A percentile compares a stretch with the other conserved stretches of the same genome.
Evolutionary conservation across 2,113 vertebrate genomes (phyloP).

Genomic region (Porphyrio hochstetteri): DNA sequence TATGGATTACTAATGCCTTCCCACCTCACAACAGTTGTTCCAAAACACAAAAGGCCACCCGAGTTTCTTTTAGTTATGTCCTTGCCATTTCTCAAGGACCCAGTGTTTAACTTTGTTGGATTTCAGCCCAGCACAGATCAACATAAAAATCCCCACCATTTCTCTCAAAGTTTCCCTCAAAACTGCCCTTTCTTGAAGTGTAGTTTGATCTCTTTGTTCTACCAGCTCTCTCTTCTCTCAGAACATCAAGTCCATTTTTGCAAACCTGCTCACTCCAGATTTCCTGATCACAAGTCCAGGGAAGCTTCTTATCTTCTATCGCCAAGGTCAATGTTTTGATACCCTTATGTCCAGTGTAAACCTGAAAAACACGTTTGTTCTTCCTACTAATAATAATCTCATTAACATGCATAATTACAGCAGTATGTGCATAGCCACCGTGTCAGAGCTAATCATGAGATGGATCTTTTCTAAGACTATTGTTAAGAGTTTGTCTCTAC

Average conservation of each 20-base stretch:
- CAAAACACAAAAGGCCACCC: conserved; percentile 45
- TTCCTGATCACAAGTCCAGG: not conserved
- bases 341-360: not conserved
- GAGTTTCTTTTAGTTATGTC: conserved; percentile 24
- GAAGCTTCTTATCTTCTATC: not conserved
- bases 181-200: not conserved
- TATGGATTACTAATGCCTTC: conserved; percentile 53
- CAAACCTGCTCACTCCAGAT: not conserved
- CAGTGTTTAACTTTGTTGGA: not conserved
- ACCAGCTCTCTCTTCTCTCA: not conserved
- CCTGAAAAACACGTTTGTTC: not conserved
- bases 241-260: not conserved
- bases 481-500: not conserved
- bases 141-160: not conserved
- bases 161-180: not conserved
- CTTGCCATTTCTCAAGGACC: conserved; percentile 45
- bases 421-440: not conserved
- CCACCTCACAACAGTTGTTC: conserved; percentile 28
- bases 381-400: not conserved
- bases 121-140: not conserved
- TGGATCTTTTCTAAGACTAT: not conserved
- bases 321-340: not conserved
- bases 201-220: not conserved
- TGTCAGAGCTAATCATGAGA: not conserved
- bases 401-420: not conserved